Evolutionary conservation across 2,797 vertebrate genomes (phyloP).

Genomic region (Spatula versicolor): DNA sequence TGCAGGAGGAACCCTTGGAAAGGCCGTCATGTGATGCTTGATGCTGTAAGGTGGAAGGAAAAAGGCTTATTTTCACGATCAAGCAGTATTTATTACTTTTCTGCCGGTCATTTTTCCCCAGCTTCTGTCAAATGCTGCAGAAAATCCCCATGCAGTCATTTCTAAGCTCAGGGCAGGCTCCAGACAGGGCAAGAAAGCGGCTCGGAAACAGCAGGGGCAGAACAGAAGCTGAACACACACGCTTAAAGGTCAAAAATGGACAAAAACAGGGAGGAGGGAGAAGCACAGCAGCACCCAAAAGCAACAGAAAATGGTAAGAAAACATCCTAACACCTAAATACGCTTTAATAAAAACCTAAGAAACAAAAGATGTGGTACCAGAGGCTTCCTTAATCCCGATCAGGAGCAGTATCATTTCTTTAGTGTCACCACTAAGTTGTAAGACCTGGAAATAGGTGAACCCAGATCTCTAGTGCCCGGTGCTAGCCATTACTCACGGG

Average conservation of each 20-base stretch:
- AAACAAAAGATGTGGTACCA: accelerated
- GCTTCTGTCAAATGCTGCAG: accelerated
- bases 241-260: background rate
- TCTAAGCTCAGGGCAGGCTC: background rate
- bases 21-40: background rate
- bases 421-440: background rate
- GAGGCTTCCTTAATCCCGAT: background rate
- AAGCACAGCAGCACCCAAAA: background rate
- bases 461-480: background rate
- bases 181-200: background rate
- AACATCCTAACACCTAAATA: background rate
- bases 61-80: background rate
- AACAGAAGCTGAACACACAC: background rate
- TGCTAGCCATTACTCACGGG: accelerated
- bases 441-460: background rate
- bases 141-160: accelerated
- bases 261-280: accelerated
- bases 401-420: background rate
- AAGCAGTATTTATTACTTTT: background rate
- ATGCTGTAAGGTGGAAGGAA: background rate
- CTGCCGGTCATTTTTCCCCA: background rate
- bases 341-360: background rate
- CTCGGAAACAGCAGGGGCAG: background rate
- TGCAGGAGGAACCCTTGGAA: background rate
- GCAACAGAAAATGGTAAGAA: background rate